Conservation (phyloP, 2,888 invertebrate species). For the Callinectes sapidus region DNA sequence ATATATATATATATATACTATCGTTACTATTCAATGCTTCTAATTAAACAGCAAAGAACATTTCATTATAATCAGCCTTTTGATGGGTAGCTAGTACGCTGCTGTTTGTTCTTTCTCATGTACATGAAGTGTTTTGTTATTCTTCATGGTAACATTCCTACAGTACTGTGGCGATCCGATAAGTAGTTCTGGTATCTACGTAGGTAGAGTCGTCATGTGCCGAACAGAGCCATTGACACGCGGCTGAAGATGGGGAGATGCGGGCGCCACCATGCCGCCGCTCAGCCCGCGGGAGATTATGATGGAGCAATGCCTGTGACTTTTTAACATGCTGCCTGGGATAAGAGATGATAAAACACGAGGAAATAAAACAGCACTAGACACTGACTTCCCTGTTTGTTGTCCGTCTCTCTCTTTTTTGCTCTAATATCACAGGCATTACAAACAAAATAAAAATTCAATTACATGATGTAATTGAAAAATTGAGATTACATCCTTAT, state of each 20-base stretch:
- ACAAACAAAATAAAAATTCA: neutral
- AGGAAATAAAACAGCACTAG: neutral
- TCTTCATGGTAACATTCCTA: neutral
- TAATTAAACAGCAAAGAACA: neutral
- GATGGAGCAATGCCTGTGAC: neutral
- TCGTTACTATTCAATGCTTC: too few relatives aligned
- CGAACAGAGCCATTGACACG: neutral
- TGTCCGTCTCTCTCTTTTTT: neutral
- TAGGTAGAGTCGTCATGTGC: neutral
- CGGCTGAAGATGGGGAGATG: neutral
- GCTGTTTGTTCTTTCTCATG: neutral
- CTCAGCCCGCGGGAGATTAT: neutral
- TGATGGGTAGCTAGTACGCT: neutral
- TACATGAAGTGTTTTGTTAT: neutral
- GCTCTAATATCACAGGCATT: neutral
- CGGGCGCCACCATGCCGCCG: neutral
- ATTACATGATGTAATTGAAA: neutral
- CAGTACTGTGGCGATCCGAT: neutral
- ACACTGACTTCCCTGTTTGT: neutral
- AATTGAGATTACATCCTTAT: neutral
- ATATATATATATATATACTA: too few relatives aligned
- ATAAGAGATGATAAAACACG: neutral
- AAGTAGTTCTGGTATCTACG: neutral
- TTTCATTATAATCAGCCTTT: neutral
- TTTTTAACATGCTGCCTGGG: neutral